These are phyloP conservation scores for Eristalis intricaria DNA, from an alignment of 2,888 invertebrate genomes.

Conservation along the genomic window DNA sequence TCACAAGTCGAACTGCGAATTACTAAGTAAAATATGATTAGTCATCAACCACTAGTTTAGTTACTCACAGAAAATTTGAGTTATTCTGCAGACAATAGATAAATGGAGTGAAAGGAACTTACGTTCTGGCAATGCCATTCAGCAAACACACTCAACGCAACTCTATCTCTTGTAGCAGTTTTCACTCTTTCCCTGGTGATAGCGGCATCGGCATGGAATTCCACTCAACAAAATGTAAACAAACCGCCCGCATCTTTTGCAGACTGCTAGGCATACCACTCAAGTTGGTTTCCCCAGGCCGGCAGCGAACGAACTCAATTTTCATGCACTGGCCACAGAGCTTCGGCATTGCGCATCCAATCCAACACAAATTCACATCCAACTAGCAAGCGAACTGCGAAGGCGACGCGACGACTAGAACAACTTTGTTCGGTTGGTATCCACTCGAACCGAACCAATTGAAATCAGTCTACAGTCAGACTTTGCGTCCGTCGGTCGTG, in stretches of 20 bases:
- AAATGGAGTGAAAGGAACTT: not conserved
- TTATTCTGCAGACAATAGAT: too few species aligned
- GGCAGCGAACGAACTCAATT: slow-evolving; percentile 19
- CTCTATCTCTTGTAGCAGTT: not conserved
- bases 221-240: slow-evolving; percentile 62
- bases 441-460: slow-evolving; percentile 44
- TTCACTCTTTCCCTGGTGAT: not conserved
- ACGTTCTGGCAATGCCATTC: not conserved
- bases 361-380: not conserved
- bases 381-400: not conserved
- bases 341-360: slow-evolving; percentile 13
- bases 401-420: not conserved
- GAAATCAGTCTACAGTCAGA: slow-evolving; percentile 55
- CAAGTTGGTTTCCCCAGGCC: slow-evolving; percentile 16
- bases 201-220: slow-evolving; percentile 4
- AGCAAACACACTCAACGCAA: not conserved
- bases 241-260: slow-evolving; percentile 53
- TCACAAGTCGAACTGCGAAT: too few species aligned
- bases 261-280: slow-evolving; percentile 7
- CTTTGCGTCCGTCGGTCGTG: slow-evolving; percentile 60
- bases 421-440: slow-evolving; percentile 2
- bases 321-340: slow-evolving; percentile 32
- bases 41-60: too few species aligned
- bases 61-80: too few species aligned
- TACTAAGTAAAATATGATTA: too few species aligned